phyloP scores from a whole-genome alignment of 2,888 invertebrate genomes.

The Drosophila dives region DNA sequence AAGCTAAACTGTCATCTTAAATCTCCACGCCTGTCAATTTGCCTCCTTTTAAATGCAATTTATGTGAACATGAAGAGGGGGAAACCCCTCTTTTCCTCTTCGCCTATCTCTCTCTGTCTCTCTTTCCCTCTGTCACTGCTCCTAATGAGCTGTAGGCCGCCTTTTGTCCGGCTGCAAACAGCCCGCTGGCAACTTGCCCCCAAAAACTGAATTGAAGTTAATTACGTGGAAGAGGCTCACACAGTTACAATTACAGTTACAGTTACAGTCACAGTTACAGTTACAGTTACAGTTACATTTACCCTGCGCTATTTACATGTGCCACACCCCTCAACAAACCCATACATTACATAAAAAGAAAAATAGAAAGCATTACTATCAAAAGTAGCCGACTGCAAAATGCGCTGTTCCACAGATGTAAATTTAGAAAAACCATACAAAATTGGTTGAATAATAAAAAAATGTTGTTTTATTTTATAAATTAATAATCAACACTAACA shows the following conservation, averaged over 20 bases:
- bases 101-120: not conserved
- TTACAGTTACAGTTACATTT: conserved; percentile 37
- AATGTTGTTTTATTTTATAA: not conserved
- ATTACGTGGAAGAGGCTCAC: conserved; percentile 70
- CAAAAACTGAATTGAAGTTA: conserved; percentile 68
- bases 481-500: not conserved
- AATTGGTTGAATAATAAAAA: not conserved
- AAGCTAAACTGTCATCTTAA: conserved; percentile 60
- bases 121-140: not conserved
- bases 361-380: not conserved
- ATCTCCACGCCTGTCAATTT: conserved; percentile 74
- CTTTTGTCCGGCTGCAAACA: conserved; percentile 49
- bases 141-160: conserved; percentile 62
- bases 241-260: conserved; percentile 33
- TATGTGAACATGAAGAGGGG: too few relatives aligned
- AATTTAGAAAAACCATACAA: not conserved
- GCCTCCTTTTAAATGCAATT: conserved; percentile 63
- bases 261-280: conserved; percentile 32
- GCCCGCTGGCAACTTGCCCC: conserved; percentile 70
- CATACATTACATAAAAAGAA: conserved; percentile 11
- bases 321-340: conserved; percentile 14
- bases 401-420: not conserved
- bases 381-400: not conserved
- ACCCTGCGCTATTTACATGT: conserved; percentile 55
- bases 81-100: too few relatives aligned